Evolutionary conservation across 2,797 vertebrate genomes (phyloP).

Genomic region (Sebastes umbrosus): DNA sequence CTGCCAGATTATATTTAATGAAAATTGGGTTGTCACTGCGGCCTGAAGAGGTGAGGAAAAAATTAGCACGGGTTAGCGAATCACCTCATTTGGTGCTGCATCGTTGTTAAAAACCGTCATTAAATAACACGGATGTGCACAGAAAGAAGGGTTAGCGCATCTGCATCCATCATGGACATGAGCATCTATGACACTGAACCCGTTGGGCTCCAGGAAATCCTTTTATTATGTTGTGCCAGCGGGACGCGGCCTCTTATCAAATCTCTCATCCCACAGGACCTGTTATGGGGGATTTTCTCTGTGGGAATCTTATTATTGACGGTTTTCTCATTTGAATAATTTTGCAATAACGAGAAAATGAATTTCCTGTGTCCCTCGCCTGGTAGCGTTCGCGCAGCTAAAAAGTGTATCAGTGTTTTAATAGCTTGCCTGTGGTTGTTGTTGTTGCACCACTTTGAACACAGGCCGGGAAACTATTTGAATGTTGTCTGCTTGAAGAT

Average conservation of each 20-base stretch:
- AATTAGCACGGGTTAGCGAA: conserved; percentile 50
- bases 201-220: conserved; percentile 40
- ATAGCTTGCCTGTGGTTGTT: conserved; percentile 71
- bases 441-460: conserved; percentile 66
- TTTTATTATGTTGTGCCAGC: conserved; percentile 60
- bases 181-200: conserved; percentile 50
- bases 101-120: conserved; percentile 19
- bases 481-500: conserved; percentile 63
- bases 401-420: conserved; percentile 66
- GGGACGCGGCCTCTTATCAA: conserved; percentile 58
- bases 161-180: conserved; percentile 33
- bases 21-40: conserved; percentile 67
- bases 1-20: conserved; percentile 80
- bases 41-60: conserved; percentile 57
- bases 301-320: conserved; percentile 75
- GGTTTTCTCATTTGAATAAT: conserved; percentile 80
- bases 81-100: conserved; percentile 22
- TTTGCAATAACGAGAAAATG: conserved; percentile 75
- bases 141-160: conserved; percentile 1
- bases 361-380: conserved; percentile 65
- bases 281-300: conserved; percentile 70
- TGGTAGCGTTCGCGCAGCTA: conserved; percentile 48
- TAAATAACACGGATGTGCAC: not conserved
- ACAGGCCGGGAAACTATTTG: conserved; percentile 44
- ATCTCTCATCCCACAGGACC: conserved; percentile 60